Evolutionary conservation across 2,797 vertebrate species (phyloP), one percentile per base, ranked within the genome.

Genomic region (Neosilurus hyrtlii): DNA sequence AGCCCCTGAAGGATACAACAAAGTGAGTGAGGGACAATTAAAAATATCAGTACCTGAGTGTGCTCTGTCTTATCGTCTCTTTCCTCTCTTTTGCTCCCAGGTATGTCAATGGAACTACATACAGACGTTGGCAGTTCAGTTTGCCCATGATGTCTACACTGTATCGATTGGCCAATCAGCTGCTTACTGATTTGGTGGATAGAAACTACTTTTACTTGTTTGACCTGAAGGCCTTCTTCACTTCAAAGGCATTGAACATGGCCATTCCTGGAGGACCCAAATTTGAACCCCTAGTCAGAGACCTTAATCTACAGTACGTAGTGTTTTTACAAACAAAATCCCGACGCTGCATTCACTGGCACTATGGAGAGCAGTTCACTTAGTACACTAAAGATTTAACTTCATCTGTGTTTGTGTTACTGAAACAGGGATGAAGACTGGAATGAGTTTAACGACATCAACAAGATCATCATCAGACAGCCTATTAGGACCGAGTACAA

Each of bases 371-470:
- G 61, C 9, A 7, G 37, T 26, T 51, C 10, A 30, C n/a, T 62
- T 16, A 14, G 37, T 77, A 49, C 52, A 5, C 22, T 20, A 20
- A 4, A 5, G 2, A 65, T 49, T 20, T 79, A 20, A 30, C 30
- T 18, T 10, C 14, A 24, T 51, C 16, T 72, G 37, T 30, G 1
- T 61, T 26, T 62, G 9, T 51, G 1, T 67, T 68, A 14, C 9
- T 79, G 43, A 5, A 43, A 30, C 83, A 99, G 98, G 92, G 98
- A 99, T 91, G 98, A 99, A 93, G 98, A 99, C 91, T 99, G 98
- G 98, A 99, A 99, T 72, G 98, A 99, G 87, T 99, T 99, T 89
- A 99, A 99, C 6, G 98, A 99, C 91, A 99, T 99, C 92, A 99
- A 99, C 92, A 99, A 99, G 89, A 99, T 99, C 88, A 99, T 99